Conservation (phyloP, 2,797 vertebrate genomes). For the Eurystomus glaucurus region DNA sequence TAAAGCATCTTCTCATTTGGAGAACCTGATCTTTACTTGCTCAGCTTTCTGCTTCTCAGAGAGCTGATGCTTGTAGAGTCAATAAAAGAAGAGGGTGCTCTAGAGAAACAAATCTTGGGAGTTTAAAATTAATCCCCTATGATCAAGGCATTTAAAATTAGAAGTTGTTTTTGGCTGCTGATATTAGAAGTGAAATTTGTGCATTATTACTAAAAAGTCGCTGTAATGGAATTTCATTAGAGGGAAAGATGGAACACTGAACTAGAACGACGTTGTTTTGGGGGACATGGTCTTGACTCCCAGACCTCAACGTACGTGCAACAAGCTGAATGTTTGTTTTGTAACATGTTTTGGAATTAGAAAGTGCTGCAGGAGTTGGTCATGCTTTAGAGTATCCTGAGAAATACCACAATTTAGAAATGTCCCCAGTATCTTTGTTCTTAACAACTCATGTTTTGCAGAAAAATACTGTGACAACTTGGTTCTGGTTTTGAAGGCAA, state of each 20-base stretch:
- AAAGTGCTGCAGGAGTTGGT: neutral
- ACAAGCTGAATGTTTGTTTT: neutral
- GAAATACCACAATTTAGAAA: neutral
- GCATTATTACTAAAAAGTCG: neutral
- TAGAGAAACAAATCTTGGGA: neutral
- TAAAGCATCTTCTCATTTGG: neutral
- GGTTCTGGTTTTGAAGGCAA: neutral
- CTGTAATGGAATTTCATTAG: accelerated
- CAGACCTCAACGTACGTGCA: neutral
- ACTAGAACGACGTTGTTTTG: neutral
- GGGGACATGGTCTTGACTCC: neutral
- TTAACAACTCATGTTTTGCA: neutral
- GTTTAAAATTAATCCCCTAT: neutral
- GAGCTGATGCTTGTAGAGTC: neutral
- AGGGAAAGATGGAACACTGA: neutral
- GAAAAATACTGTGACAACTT: neutral
- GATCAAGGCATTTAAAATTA: neutral
- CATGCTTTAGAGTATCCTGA: neutral
- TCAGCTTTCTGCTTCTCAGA: neutral
- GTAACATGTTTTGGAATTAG: neutral
- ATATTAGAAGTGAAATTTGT: neutral
- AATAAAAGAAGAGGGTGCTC: neutral
- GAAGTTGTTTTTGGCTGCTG: neutral
- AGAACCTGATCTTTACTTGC: neutral
- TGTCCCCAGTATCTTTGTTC: neutral